phyloP scores from a whole-genome alignment of 2,113 vertebrate species.

The Pseudopodoces humilis region DNA sequence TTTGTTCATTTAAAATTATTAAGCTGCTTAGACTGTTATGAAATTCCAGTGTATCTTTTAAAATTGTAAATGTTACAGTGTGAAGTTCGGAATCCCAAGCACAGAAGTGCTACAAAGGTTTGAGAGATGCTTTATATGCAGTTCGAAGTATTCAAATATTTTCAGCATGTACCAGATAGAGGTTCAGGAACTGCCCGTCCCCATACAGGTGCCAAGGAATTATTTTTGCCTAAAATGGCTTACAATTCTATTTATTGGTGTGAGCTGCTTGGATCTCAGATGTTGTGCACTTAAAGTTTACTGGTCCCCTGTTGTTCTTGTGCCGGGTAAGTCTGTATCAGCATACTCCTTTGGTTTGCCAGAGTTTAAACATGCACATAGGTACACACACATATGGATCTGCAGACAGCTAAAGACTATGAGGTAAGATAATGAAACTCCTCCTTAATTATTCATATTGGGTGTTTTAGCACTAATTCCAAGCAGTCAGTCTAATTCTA shows the following conservation, averaged over 20 bases:
- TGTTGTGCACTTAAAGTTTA: neutral
- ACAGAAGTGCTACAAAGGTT: neutral
- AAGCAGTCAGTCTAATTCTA: neutral
- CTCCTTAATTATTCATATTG: accelerated
- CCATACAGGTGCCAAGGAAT: neutral
- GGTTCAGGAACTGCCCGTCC: neutral
- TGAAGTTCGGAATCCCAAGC: neutral
- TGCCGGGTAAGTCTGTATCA: accelerated
- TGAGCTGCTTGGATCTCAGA: neutral
- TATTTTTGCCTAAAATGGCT: neutral
- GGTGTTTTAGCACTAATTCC: neutral
- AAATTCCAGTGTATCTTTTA: too few species aligned
- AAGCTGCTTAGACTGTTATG: neutral
- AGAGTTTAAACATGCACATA: neutral
- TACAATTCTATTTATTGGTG: accelerated
- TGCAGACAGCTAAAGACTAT: neutral
- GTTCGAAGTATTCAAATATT: neutral
- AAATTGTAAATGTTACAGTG: neutral
- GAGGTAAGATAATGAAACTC: neutral
- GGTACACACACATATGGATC: neutral
- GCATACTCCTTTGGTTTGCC: neutral
- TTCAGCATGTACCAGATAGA: neutral
- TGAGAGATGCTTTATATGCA: neutral
- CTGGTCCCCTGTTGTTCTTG: neutral
- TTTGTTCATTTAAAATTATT: neutral